Percentiles rank a stretch among this genome's conserved stretches.
Evolutionary conservation across 2,888 invertebrate species (phyloP).

Genomic region (Nebria salina): DNA sequence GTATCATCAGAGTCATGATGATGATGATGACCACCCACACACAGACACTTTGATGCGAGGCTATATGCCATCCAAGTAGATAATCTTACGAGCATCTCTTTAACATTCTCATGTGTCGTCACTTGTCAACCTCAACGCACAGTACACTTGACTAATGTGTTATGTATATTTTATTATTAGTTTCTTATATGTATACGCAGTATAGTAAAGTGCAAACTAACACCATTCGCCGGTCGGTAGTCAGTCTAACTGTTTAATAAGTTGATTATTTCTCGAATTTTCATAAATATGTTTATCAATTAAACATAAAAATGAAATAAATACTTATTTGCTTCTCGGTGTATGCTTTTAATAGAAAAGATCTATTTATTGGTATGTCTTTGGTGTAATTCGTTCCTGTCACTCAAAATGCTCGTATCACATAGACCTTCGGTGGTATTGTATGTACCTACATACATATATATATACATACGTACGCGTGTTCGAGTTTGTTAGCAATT

Average conservation of each 20-base stretch:
- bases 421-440: not conserved
- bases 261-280: too few species aligned
- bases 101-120: slow-evolving; percentile 58
- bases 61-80: not conserved
- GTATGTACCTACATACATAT: not conserved
- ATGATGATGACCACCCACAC: not conserved
- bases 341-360: too few species aligned
- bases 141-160: slow-evolving; percentile 58
- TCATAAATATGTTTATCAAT: too few species aligned
- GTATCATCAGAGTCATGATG: not conserved
- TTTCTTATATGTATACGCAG: too few species aligned
- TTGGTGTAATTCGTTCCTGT: not conserved
- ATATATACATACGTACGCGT: not conserved
- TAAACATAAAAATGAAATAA: too few species aligned
- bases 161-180: slow-evolving; percentile 53
- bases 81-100: slow-evolving; percentile 24
- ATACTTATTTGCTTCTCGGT: too few species aligned
- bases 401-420: slow-evolving; percentile 7
- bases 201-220: too few species aligned
- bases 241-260: too few species aligned
- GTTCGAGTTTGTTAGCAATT: not conserved
- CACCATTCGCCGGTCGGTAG: too few species aligned
- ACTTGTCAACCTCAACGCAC: slow-evolving; percentile 55
- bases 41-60: not conserved
- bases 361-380: not conserved